phyloP scores from a whole-genome alignment of 2,888 invertebrate genomes.

The Polymixis lichenea region DNA sequence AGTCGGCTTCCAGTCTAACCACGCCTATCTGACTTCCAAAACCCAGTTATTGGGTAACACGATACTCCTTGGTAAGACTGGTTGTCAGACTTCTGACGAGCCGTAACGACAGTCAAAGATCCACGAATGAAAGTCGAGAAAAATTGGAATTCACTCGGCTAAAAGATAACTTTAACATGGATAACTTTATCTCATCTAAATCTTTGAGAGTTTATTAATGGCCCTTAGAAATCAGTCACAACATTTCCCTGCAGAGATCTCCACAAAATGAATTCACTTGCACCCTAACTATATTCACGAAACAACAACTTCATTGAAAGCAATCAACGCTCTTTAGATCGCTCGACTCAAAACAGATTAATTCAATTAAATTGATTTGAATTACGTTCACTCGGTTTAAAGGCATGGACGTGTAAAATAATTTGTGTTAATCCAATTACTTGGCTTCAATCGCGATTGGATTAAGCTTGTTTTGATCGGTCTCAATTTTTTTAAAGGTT shows the following conservation, averaged over 20 bases:
- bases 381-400: constrained; percentile 59
- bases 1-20: too few species aligned
- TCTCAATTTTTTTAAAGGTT: constrained; percentile 18
- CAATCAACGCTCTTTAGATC: constrained; percentile 62
- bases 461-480: constrained; percentile 48
- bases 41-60: too few species aligned
- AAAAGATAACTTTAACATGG: too few species aligned
- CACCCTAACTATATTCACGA: constrained; percentile 34
- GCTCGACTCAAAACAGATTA: constrained; percentile 53
- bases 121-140: too few species aligned
- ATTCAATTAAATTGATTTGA: constrained; percentile 64
- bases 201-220: too few species aligned
- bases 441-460: constrained; percentile 46
- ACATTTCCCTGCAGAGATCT: neutral
- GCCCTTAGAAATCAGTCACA: too few species aligned
- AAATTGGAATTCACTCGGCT: too few species aligned
- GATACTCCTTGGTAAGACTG: too few species aligned
- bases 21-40: too few species aligned
- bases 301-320: constrained; percentile 57
- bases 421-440: constrained; percentile 63
- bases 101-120: too few species aligned
- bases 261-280: constrained; percentile 33
- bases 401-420: constrained; percentile 57
- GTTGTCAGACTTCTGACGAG: too few species aligned
- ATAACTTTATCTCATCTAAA: too few species aligned